A percentile compares a stretch with the other conserved stretches of the same genome.
Conservation (phyloP, 2,888 invertebrate genomes). For the Volucella inflata region DNA sequence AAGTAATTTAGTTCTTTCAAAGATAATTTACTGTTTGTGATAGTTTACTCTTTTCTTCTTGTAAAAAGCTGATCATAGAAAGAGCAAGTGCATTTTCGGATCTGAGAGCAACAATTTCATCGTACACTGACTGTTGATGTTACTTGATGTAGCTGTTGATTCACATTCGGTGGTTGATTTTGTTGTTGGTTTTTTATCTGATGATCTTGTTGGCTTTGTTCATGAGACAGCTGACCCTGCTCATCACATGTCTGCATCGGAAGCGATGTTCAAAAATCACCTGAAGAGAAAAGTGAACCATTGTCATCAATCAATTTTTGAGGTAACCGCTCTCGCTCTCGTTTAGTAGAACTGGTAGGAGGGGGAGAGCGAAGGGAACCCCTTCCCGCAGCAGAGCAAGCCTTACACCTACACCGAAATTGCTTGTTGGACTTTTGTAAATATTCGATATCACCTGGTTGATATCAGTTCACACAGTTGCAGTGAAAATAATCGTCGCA, state of each 20-base stretch:
- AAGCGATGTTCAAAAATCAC: neutral
- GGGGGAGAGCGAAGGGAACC: constrained; percentile 22
- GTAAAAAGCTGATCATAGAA: too few species aligned
- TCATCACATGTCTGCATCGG: neutral
- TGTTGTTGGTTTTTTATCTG: neutral
- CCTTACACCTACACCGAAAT: too few species aligned
- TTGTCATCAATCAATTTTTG: neutral
- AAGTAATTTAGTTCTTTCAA: too few species aligned
- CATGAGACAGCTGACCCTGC: neutral
- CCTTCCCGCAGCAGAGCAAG: too few species aligned
- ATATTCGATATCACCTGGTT: too few species aligned
- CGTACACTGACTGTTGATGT: too few species aligned
- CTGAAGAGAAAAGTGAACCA: too few species aligned
- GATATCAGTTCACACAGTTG: constrained; percentile 1
- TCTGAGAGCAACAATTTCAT: too few species aligned
- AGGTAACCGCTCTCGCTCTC: neutral
- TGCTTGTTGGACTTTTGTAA: too few species aligned
- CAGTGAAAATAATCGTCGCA: constrained; percentile 15
- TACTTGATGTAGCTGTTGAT: constrained; percentile 11
- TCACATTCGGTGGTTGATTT: neutral
- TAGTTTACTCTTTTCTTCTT: too few species aligned
- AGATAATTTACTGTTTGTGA: too few species aligned
- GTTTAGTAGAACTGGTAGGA: neutral
- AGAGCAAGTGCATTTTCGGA: too few species aligned
- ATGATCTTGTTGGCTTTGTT: neutral